These are phyloP conservation scores for Nesogale talazaci DNA, from an alignment of 2,113 vertebrate genomes.

Conservation along the genomic window DNA sequence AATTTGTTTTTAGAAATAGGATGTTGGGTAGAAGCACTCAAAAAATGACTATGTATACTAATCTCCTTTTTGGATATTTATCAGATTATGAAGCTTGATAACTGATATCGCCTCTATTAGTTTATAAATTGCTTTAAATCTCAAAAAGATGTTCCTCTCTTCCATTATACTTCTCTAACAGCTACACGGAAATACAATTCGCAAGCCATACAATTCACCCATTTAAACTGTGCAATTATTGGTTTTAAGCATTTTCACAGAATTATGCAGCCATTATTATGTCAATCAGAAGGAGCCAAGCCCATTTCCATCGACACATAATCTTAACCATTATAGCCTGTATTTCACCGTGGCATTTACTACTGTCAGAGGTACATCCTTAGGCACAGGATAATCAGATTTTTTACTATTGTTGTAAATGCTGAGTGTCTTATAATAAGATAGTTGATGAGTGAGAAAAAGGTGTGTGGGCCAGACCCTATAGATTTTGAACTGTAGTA, in stretches of 20 bases:
- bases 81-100: not conserved
- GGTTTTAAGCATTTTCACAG: too few species aligned
- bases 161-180: not conserved
- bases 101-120: not conserved
- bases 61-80: not conserved
- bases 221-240: not conserved
- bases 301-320: too few species aligned
- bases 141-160: not conserved
- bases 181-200: not conserved
- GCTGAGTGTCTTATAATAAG: too few species aligned
- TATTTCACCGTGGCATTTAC: too few species aligned
- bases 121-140: conserved; percentile 7
- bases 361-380: too few species aligned
- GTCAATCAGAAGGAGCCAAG: too few species aligned
- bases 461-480: too few species aligned
- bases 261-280: not conserved
- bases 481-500: not conserved
- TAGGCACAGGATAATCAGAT: too few species aligned
- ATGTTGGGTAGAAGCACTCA: not conserved
- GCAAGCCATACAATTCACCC: not conserved
- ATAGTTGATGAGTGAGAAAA: too few species aligned
- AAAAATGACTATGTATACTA: not conserved
- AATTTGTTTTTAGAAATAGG: not conserved
- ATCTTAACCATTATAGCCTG: too few species aligned
- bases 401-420: too few species aligned